Evolutionary conservation across 2,113 vertebrate species (phyloP).

Genomic region (Lanius collurio): DNA sequence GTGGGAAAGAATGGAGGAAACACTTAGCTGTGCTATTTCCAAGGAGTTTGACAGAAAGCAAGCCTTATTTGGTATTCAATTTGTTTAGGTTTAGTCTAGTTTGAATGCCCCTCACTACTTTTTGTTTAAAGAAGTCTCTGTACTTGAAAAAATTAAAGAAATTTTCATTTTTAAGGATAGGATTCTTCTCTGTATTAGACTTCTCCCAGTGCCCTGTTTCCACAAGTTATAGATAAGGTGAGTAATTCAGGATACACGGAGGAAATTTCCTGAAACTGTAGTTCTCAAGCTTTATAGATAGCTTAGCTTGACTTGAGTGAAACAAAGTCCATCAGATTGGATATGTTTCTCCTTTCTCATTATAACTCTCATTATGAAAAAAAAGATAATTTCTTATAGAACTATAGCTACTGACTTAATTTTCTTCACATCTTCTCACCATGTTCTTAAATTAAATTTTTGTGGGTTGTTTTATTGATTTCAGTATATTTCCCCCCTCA

Average conservation of each 20-base stretch:
- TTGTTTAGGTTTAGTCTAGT: slow-evolving; percentile 10
- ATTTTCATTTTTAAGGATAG: not conserved
- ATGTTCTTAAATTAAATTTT: not conserved
- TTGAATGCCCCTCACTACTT: not conserved
- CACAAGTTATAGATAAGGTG: not conserved
- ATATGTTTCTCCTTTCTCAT: not conserved
- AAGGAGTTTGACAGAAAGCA: not conserved
- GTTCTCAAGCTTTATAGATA: not conserved
- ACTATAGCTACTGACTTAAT: not conserved
- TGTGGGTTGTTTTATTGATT: not conserved
- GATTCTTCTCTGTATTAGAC: not conserved
- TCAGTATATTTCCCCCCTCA: not conserved
- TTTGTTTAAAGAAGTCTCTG: not conserved
- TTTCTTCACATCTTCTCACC: not conserved
- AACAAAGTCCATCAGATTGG: not conserved
- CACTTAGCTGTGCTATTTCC: not conserved
- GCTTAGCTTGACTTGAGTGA: not conserved
- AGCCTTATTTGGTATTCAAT: not conserved
- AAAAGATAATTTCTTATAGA: not conserved
- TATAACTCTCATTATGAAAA: not conserved
- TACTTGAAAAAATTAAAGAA: not conserved
- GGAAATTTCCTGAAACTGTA: not conserved
- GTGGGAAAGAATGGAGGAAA: slow-evolving; percentile 14
- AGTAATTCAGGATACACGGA: not conserved
- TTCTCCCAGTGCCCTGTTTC: not conserved